Conservation (phyloP, 2,113 vertebrate genomes). For the Dicaeum eximium region DNA sequence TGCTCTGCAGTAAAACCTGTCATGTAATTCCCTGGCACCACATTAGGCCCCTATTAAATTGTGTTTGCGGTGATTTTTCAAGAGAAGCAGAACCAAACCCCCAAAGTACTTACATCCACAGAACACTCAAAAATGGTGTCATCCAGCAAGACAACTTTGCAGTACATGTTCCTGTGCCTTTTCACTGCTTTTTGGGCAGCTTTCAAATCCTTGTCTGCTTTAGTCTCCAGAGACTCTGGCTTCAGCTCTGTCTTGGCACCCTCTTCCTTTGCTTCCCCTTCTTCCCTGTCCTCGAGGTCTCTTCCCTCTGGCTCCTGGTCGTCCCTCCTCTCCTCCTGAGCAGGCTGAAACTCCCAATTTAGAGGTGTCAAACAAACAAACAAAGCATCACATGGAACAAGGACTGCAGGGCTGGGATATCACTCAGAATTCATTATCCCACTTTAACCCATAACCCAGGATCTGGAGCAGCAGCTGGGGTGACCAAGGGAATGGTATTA, state of each 20-base stretch:
- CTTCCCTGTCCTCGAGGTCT: conserved; percentile 67
- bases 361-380: not conserved
- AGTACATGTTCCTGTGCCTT: conserved; percentile 85
- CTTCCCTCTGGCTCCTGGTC: conserved; percentile 67
- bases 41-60: not conserved
- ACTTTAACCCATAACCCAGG: not conserved
- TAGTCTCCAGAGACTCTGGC: conserved; percentile 67
- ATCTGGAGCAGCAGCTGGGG: not conserved
- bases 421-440: not conserved
- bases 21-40: not conserved
- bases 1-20: not conserved
- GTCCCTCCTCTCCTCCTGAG: conserved; percentile 82
- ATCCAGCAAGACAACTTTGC: conserved; percentile 91
- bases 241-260: conserved; percentile 54
- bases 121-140: conserved; percentile 87
- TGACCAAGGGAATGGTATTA: not conserved
- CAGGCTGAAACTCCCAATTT: conserved; percentile 66
- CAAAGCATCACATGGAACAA: not conserved
- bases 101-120: conserved; percentile 82
- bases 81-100: not conserved
- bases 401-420: not conserved
- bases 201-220: conserved; percentile 76
- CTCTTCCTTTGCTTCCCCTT: conserved; percentile 63
- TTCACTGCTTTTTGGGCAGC: conserved; percentile 72
- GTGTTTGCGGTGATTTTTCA: not conserved